Percentiles rank a stretch among this genome's conserved stretches.
phyloP scores from a whole-genome alignment of 2,888 invertebrate species.

The Mythimna impura region DNA sequence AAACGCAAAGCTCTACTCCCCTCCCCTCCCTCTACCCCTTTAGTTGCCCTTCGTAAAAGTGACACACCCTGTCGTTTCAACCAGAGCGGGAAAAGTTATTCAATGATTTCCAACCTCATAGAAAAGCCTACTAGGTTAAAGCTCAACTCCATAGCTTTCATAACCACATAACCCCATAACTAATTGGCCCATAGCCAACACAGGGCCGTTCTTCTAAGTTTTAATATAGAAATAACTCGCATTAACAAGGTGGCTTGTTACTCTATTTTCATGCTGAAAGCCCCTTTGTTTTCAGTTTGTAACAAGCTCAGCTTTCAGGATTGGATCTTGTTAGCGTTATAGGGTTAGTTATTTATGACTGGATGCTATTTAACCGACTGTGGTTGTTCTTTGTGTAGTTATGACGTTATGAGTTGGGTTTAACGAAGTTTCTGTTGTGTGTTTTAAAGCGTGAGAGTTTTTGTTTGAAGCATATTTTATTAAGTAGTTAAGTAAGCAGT shows the following conservation, averaged over 20 bases:
- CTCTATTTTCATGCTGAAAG: slow-evolving; percentile 82
- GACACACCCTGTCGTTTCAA: no score
- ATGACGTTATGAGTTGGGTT: slow-evolving; percentile 36
- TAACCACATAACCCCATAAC: slow-evolving; percentile 51
- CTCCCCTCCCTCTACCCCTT: no score
- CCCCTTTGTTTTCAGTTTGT: slow-evolving; percentile 80
- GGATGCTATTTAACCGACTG: slow-evolving; percentile 62
- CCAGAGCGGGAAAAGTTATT: no score
- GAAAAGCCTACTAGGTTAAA: neutral
- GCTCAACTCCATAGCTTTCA: slow-evolving; percentile 37
- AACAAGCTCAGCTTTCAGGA: slow-evolving; percentile 73
- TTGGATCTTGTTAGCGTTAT: slow-evolving; percentile 70
- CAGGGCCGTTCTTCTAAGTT: slow-evolving; percentile 72
- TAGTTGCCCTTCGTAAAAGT: no score
- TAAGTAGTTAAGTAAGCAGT: no score
- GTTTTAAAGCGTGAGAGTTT: slow-evolving; percentile 7
- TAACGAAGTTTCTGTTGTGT: slow-evolving; percentile 9
- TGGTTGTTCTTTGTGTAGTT: slow-evolving; percentile 50
- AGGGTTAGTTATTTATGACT: slow-evolving; percentile 69
- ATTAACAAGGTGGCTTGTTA: slow-evolving; percentile 82
- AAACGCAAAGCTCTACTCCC: no score
- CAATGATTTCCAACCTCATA: no score
- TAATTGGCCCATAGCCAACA: slow-evolving; percentile 82
- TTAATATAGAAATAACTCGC: slow-evolving; percentile 80
- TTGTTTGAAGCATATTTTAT: neutral